Conservation (phyloP, 2,113 vertebrate genomes). For the Sturnira hondurensis region DNA sequence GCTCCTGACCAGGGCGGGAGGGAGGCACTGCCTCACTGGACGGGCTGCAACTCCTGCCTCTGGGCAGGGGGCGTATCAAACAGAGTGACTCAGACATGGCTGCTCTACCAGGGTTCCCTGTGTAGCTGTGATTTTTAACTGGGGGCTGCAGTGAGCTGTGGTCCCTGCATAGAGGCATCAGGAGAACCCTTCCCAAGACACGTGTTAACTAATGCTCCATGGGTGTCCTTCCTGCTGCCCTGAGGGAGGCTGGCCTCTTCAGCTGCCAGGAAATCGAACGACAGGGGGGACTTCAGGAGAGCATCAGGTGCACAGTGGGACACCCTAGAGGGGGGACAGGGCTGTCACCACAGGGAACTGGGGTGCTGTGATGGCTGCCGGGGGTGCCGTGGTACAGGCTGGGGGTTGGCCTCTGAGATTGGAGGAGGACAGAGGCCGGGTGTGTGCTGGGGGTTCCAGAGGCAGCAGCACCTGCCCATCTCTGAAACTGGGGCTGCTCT, state of each 20-base stretch:
- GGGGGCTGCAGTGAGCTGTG: conserved; percentile 34
- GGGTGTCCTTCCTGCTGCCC: conserved; percentile 59
- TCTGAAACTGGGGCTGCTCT: background rate
- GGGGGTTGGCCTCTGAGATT: background rate
- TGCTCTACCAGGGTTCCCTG: conserved; percentile 56
- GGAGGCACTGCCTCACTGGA: too few relatives aligned
- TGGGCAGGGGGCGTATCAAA: background rate
- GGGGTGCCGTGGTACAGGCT: background rate
- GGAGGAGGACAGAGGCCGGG: background rate
- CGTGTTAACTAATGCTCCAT: rapidly evolving
- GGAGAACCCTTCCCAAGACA: background rate
- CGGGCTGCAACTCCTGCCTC: background rate
- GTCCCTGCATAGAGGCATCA: background rate
- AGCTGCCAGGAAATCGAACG: conserved; percentile 49
- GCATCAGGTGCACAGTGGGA: conserved; percentile 69
- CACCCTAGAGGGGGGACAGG: background rate
- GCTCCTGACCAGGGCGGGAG: background rate
- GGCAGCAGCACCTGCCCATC: background rate
- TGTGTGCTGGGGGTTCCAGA: background rate
- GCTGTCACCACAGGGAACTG: background rate
- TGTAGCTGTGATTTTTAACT: conserved; percentile 46
- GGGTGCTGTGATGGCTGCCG: background rate
- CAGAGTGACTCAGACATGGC: conserved; percentile 34
- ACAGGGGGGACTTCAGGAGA: conserved; percentile 71
- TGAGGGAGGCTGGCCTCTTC: conserved; percentile 39